Evolutionary conservation across 2,888 invertebrate genomes (phyloP), one percentile per base, ranked within the genome.

Genomic region (Hecatera dysodea): DNA sequence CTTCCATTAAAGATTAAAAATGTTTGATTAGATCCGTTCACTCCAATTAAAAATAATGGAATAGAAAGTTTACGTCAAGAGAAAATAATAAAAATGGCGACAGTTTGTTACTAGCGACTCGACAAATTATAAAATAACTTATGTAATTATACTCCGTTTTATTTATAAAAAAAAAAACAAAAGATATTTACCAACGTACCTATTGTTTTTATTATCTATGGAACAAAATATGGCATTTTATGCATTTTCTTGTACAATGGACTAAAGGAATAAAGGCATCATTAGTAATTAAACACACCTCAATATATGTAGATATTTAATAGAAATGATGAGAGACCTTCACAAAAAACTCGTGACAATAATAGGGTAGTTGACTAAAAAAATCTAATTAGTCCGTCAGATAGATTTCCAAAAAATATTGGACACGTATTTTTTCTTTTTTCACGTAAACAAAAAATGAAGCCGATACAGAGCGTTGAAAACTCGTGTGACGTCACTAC

Each of bases 11-110:
- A 83, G 78, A 84, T 85, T 78, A 73, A 78, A 81, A 78, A 65
- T 80, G 69, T 78, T 67, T 55, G 76, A 85, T 84, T 72, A 81
- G 27, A 62, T 65, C 74, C 80, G 64, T 78, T 80, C 84, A 68
- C 74, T 84, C 36, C 78, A 82, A 75, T 84, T 84, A 84, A 46
- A 84, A 73, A 77, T 84, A 86, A 85, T 85, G 71, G 75, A 76
- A 73, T 68, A 85, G 84, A 85, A 84, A 85, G 84, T 77, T 55
- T 12, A 56, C 67, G 67, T 72, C 65, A 52, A 69, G 75, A 66
- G 80, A 78, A 75, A 80, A 80, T 75, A 60, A 72, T 60, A 70
- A 75, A n/a, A 78, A 76, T 74, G 79, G 59, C 46, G 72, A 75
- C 75, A 81, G 67, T 71, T 60, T 57, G 24, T 80, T 65, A 74